Evolutionary conservation across 2,113 vertebrate species (phyloP), one percentile per base, ranked within the genome.

Genomic region (Catharus fuscescens): DNA sequence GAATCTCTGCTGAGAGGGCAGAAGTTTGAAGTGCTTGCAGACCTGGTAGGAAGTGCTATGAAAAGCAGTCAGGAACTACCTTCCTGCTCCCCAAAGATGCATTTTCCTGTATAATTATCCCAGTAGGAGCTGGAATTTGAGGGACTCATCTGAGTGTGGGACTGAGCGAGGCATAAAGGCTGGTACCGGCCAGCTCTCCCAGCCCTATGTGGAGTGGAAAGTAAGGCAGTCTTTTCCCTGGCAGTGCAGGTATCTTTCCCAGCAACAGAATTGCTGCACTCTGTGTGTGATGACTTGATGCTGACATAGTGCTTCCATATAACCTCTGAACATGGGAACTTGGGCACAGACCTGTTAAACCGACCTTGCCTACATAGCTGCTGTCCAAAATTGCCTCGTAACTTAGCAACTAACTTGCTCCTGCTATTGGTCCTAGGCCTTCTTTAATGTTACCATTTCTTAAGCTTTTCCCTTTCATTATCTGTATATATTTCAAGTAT

Each of bases 391-490:
- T 26, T 72, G 71, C 78, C 91, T 89, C 0, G 53, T 95, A 89
- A 91, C 93, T 86, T 92, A 91, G 91, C 91, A 92, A 93, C 94
- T 76, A n/a, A 81, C 77, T 81, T 79, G 65, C 80, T 94, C 40
- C 80, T 81, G 72, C 83, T 71, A 52, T 74, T 60, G 29, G 72
- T 84, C 54, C 23, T 2, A 60, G 80, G 57, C n/a, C 78, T 48
- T 47, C 80, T 57, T 64, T 47, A 90, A 70, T 52, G 21, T 64
- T 40, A 66, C 47, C 12, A 44, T 62, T 80, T 83, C 60, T 69
- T 48, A 47, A 66, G 67, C 5, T 86, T 86, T 70, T 32, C 50
- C 57, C 47, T 72, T 78, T 71, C 73, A 36, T 47, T 66, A 69
- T 3, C 25, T 4, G 2, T 44, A n/a, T 12, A 13, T 31, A 53